A percentile compares a stretch with the other conserved stretches of the same genome.
Conservation (phyloP, 2,888 invertebrate genomes). For the Lingula anatina region DNA sequence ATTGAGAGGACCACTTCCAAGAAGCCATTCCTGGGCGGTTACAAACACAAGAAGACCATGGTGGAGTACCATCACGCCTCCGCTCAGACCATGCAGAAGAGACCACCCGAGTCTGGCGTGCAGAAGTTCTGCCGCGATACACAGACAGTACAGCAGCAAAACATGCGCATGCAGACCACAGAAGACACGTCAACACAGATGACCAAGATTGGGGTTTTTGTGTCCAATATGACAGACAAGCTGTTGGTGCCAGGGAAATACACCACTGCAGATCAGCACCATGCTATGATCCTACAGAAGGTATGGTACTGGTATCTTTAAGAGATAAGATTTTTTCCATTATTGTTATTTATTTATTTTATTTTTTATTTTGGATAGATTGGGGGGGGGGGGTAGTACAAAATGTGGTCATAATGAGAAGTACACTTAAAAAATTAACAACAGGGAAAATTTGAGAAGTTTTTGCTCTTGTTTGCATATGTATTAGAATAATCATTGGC, state of each 20-base stretch:
- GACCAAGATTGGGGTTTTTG: constrained; percentile 50
- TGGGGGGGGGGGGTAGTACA: too few species aligned
- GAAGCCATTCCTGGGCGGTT: constrained; percentile 80
- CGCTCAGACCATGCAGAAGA: constrained; percentile 66
- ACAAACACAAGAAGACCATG: constrained; percentile 66
- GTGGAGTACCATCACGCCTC: constrained; percentile 74
- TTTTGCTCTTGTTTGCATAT: too few species aligned
- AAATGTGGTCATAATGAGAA: too few species aligned
- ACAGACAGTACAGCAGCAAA: constrained; percentile 46
- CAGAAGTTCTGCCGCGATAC: constrained; percentile 48
- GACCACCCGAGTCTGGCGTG: constrained; percentile 27
- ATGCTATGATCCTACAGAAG: constrained; percentile 28
- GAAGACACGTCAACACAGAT: constrained; percentile 52
- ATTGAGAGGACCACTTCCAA: constrained; percentile 46
- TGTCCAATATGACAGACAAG: constrained; percentile 45
- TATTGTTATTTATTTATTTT: background rate
- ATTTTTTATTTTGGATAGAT: background rate
- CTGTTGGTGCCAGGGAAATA: constrained; percentile 46
- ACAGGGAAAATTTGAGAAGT: too few species aligned
- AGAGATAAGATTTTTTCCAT: background rate
- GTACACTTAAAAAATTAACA: too few species aligned
- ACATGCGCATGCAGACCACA: constrained; percentile 39
- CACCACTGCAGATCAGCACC: constrained; percentile 47
- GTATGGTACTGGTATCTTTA: constrained; percentile 16
- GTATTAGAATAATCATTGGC: too few species aligned